These are phyloP conservation scores for Poecile atricapillus DNA, from an alignment of 2,113 vertebrate species.

Conservation along the genomic window DNA sequence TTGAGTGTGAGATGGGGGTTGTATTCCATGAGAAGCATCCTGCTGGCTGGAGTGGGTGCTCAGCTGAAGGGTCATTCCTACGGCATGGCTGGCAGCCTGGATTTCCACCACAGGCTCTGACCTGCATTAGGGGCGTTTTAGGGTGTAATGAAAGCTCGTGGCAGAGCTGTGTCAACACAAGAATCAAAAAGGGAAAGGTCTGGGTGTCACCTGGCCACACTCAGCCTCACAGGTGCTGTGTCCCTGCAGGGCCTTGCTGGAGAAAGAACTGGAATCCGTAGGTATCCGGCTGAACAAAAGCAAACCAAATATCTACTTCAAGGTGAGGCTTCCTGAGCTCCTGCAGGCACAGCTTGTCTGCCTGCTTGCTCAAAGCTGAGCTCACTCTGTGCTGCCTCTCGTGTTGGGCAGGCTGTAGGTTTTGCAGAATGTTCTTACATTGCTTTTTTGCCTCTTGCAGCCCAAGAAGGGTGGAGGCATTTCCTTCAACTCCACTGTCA, in stretches of 20 bases:
- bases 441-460: constrained; percentile 63
- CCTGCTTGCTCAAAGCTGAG: background rate
- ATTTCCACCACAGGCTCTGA: background rate
- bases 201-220: background rate
- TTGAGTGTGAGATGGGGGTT: rapidly evolving
- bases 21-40: background rate
- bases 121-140: background rate
- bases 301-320: constrained; percentile 99
- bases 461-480: constrained; percentile 97
- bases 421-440: background rate
- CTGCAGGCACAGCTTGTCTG: background rate
- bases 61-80: background rate
- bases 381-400: background rate
- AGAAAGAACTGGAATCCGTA: constrained; percentile 95
- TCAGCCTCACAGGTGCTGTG: background rate
- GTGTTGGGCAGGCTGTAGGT: rapidly evolving
- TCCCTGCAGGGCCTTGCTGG: constrained; percentile 83
- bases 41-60: background rate
- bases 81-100: background rate
- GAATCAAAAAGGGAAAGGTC: background rate
- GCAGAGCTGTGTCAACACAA: background rate
- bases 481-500: constrained; percentile 96
- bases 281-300: constrained; percentile 92
- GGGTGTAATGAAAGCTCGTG: background rate
- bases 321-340: constrained; percentile 76